phyloP scores from a whole-genome alignment of 2,888 invertebrate genomes.

The Eledona agricola region DNA sequence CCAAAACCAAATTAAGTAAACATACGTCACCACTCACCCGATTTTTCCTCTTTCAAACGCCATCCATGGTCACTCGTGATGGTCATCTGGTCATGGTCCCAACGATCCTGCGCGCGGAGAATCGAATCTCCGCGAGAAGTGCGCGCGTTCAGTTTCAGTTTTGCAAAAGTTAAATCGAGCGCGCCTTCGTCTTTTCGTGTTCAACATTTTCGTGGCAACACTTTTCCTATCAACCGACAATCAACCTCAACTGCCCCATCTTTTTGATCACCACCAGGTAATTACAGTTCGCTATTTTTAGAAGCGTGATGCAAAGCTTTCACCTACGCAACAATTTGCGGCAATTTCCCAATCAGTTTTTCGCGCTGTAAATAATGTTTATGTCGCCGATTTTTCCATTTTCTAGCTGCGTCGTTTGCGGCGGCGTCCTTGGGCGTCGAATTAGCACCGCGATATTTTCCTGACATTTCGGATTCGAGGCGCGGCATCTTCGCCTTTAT shows the following conservation, averaged over 20 bases:
- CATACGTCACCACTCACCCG: constrained; percentile 8
- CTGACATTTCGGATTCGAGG: constrained; percentile 26
- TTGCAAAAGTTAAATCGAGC: constrained; percentile 22
- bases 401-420: neutral
- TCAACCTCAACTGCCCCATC: neutral
- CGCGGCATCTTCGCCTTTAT: constrained; percentile 23
- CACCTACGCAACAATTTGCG: constrained; percentile 30
- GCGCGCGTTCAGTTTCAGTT: constrained; percentile 34
- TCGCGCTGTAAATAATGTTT: no score
- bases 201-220: neutral
- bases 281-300: constrained; percentile 22
- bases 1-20: neutral
- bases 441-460: constrained; percentile 15
- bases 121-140: constrained; percentile 10
- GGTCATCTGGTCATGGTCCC: constrained; percentile 29
- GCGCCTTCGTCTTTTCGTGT: constrained; percentile 2
- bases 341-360: constrained; percentile 25
- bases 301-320: constrained; percentile 19
- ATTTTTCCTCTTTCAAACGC: constrained; percentile 6
- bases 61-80: constrained; percentile 21
- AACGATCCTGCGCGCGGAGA: constrained; percentile 9
- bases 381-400: constrained; percentile 25
- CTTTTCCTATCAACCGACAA: neutral
- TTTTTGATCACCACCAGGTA: constrained; percentile 13
- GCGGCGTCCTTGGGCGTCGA: constrained; percentile 2